Evolutionary conservation across 2,888 invertebrate species (phyloP).

Genomic region (Tribolium freemani): DNA sequence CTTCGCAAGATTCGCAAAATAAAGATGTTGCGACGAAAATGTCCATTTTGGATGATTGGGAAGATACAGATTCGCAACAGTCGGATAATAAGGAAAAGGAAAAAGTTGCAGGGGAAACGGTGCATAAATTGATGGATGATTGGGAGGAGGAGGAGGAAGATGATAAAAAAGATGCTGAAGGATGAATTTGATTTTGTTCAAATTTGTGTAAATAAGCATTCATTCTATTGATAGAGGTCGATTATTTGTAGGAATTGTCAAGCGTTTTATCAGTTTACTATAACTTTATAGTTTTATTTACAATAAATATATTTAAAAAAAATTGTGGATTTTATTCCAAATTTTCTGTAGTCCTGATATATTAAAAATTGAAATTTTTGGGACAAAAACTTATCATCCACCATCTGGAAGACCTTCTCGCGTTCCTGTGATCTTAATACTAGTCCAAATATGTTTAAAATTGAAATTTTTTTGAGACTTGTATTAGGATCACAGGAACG

Average conservation of each 20-base stretch:
- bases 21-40: conserved; percentile 53
- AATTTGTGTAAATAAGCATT: background rate
- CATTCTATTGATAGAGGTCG: background rate
- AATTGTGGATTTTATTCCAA: background rate
- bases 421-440: too few species aligned
- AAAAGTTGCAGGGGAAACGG: conserved; percentile 59
- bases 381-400: too few species aligned
- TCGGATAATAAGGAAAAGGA: conserved; percentile 57
- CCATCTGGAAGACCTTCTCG: too few species aligned
- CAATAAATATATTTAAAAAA: background rate
- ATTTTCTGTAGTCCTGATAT: too few species aligned
- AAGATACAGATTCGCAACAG: conserved; percentile 67
- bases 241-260: background rate
- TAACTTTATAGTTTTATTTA: conserved; percentile 1
- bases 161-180: conserved; percentile 17
- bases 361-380: too few species aligned
- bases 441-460: too few species aligned
- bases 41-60: conserved; percentile 66
- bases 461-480: too few species aligned
- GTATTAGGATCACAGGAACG: too few species aligned
- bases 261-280: background rate
- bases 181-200: background rate
- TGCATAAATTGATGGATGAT: conserved; percentile 67
- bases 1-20: conserved; percentile 50
- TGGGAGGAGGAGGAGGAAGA: conserved; percentile 68